Conservation (phyloP, 2,113 vertebrate genomes). For the Odontesthes bonariensis region DNA sequence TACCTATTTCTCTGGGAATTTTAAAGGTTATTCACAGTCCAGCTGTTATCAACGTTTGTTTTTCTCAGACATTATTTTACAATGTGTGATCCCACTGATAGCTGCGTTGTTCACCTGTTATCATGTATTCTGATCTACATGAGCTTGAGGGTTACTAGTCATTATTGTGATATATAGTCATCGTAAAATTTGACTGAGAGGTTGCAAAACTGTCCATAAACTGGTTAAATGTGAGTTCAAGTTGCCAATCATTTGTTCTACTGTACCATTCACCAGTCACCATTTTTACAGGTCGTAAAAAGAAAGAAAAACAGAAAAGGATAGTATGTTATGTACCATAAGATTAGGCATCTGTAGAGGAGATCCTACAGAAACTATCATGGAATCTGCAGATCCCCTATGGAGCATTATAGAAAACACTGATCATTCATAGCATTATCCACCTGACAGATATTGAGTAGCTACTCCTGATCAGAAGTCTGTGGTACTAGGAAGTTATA, state of each 20-base stretch:
- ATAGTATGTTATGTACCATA: too few species aligned
- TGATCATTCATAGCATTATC: too few species aligned
- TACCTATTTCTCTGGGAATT: conserved; percentile 39
- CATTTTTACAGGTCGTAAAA: too few species aligned
- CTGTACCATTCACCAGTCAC: too few species aligned
- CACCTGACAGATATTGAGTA: too few species aligned
- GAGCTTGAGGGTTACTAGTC: conserved; percentile 35
- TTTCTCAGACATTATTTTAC: conserved; percentile 15
- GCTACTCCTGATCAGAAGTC: too few species aligned
- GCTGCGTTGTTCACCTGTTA: conserved; percentile 49
- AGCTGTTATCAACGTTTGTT: conserved; percentile 2
- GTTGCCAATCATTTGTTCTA: conserved; percentile 51
- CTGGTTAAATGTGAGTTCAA: conserved; percentile 57
- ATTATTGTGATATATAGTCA: conserved; percentile 63
- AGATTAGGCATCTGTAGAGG: too few species aligned
- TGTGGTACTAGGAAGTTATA: too few species aligned
- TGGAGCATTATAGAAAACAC: too few species aligned
- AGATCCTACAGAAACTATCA: too few species aligned
- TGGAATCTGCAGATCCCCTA: too few species aligned
- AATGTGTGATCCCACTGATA: conserved; percentile 22
- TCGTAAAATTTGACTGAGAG: conserved; percentile 62
- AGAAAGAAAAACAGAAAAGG: too few species aligned
- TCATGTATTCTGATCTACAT: conserved; percentile 44
- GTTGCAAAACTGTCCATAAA: conserved; percentile 70
- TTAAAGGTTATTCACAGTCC: conserved; percentile 25